Evolutionary conservation across 2,113 vertebrate genomes (phyloP).

Genomic region (Antigone vipio): DNA sequence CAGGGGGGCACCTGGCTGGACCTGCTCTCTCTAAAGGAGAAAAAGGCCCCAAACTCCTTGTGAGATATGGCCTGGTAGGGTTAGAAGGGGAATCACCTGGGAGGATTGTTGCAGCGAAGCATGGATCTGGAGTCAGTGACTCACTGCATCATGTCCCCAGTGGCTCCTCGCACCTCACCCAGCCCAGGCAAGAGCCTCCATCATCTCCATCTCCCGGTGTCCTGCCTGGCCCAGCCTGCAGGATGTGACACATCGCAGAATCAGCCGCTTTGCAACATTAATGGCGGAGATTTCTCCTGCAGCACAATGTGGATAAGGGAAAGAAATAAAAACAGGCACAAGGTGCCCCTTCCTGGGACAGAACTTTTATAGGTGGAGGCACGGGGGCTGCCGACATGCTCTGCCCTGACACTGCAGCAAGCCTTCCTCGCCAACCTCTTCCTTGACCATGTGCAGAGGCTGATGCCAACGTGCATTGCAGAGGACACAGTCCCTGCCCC

Average conservation of each 20-base stretch:
- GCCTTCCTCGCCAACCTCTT: not conserved
- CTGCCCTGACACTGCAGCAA: not conserved
- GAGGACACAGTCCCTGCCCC: not conserved
- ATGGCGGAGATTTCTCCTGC: not conserved
- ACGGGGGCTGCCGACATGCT: accelerated
- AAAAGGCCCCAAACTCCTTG: accelerated
- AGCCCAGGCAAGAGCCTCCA: not conserved
- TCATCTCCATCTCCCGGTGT: accelerated
- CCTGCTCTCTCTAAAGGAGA: accelerated
- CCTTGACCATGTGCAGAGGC: not conserved
- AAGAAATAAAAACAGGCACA: not conserved
- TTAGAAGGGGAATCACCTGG: not conserved
- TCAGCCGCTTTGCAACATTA: accelerated
- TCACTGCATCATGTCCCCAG: not conserved
- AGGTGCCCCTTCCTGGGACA: not conserved
- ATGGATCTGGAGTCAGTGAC: not conserved
- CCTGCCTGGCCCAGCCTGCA: not conserved
- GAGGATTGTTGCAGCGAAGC: not conserved
- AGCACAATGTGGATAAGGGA: not conserved
- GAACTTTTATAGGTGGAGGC: not conserved
- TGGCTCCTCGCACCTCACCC: not conserved
- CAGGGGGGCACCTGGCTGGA: too few relatives aligned
- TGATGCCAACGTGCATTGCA: not conserved
- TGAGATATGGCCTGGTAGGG: accelerated
- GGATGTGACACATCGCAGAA: not conserved